Base-by-base conservation (phyloP, 2,113 vertebrate species). In the Pitta sordida region DNA sequence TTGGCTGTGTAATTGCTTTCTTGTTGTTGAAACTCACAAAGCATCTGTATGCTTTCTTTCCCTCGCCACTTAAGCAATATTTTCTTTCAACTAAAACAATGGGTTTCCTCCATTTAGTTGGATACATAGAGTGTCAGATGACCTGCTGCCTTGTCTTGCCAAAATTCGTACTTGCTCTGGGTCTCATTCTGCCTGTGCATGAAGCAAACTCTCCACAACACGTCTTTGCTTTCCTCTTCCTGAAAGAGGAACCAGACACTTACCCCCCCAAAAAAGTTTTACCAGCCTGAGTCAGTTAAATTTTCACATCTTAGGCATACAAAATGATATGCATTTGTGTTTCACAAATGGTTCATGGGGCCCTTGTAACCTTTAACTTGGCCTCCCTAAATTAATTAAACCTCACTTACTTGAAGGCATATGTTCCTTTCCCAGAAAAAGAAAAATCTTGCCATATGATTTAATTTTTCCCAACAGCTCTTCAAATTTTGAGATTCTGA, bases 271-370 rank as follows among this genome's bases (percentile, higher is more conserved):
- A 34, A 56, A 81, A 81, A 34, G 59, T 44, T 68, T 76, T 58
- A 90, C 14, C 53, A 91, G 24, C 17, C 21, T 29, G 63, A 29
- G 4, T n/a, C 26, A 46, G 20, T 62, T 62, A 53, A 16, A 90
- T 90, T 65, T 86, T 69, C 17, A 8, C 12, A 16, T 27, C 46
- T 77, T 48, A 65, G 19, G 23, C 13, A 26, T 9, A 60, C 1
- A 73, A 69, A 80, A 73, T 48, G 5, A 36, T 17, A 4, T 0
- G 1, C 0, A 3, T 37, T 77, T 14, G n/a, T 10, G 30, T 23
- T 13, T 59, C 27, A 39, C 10, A 77, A 93, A 74, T 22, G 43
- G 13, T 37, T 83, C 8, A 73, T 78, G 18, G 59, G 43, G 24
- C 22, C 36, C 43, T 70, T 34, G 19, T 27, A 64, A 58, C 43